Conservation (phyloP, 2,797 vertebrate genomes). For the Amazona ochrocephala region DNA sequence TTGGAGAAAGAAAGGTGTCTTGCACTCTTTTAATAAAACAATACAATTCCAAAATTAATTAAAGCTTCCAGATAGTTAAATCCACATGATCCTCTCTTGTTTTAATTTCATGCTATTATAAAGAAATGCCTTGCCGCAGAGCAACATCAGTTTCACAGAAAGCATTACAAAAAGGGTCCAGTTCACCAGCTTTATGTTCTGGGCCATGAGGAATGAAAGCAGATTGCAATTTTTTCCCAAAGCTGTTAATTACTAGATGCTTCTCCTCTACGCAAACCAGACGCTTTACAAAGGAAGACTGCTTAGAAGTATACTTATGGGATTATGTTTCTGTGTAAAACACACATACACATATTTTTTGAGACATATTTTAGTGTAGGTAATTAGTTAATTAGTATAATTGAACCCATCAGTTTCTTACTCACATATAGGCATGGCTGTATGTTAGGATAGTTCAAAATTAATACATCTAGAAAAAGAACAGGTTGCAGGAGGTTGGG, state of each 20-base stretch:
- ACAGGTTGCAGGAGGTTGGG: background rate
- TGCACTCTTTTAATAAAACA: background rate
- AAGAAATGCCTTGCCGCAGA: background rate
- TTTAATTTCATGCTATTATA: background rate
- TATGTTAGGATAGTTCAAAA: background rate
- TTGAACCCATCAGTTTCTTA: background rate
- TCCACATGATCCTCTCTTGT: background rate
- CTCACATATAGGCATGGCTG: conserved; percentile 17
- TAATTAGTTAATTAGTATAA: background rate
- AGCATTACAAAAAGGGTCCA: background rate
- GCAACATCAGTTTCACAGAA: background rate
- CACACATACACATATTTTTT: background rate
- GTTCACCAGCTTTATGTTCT: background rate
- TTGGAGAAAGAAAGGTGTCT: background rate
- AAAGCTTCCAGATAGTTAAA: background rate
- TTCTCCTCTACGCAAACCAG: background rate
- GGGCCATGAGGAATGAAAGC: background rate
- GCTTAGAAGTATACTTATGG: background rate
- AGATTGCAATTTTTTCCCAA: background rate
- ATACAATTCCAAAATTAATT: background rate
- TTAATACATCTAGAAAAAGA: conserved; percentile 1
- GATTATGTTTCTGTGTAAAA: background rate
- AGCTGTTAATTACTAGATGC: background rate
- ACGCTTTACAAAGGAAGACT: background rate
- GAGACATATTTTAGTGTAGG: background rate